Evolutionary conservation across 2,113 vertebrate species (phyloP).

Genomic region (Narcine bancroftii): DNA sequence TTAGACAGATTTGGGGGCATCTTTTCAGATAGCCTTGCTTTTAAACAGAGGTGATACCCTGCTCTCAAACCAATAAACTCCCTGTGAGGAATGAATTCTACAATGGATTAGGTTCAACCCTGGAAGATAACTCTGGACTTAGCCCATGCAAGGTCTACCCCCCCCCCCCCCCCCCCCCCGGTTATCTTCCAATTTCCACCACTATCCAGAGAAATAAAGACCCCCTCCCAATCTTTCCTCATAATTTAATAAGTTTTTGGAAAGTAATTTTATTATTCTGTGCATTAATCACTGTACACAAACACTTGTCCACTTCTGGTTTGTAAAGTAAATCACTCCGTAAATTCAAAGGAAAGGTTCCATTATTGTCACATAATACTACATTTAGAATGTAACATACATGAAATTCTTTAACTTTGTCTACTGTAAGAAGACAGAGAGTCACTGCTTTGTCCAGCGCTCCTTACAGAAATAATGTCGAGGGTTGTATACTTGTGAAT

Average conservation of each 20-base stretch:
- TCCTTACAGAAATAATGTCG: no score
- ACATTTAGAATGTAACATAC: no score
- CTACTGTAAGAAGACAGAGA: no score
- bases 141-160: neutral
- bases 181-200: neutral
- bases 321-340: neutral
- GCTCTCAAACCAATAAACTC: neutral
- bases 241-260: neutral
- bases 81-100: neutral
- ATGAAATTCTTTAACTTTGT: no score
- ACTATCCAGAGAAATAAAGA: neutral
- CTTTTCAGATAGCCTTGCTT: neutral
- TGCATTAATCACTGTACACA: neutral
- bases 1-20: neutral
- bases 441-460: no score
- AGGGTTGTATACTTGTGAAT: neutral
- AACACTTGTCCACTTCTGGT: neutral
- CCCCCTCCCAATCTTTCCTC: neutral
- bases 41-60: neutral
- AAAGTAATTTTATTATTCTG: neutral
- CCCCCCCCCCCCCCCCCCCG: no score
- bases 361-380: no score
- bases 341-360: no score
- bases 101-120: neutral
- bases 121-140: neutral